These are phyloP conservation scores for Eulithis prunata DNA, from an alignment of 2,888 invertebrate genomes.

Conservation along the genomic window DNA sequence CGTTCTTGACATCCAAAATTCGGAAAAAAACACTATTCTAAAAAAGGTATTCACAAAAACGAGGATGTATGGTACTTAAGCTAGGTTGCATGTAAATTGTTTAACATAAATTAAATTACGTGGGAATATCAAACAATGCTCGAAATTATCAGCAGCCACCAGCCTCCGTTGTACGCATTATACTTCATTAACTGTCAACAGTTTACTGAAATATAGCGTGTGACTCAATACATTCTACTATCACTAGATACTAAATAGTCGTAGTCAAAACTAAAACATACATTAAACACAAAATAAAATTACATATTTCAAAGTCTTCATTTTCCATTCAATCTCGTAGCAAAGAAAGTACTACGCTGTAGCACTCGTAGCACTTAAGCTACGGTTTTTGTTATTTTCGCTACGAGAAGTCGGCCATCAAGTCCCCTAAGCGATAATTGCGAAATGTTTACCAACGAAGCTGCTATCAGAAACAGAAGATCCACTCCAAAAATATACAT, in stretches of 20 bases:
- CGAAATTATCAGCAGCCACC: conserved; percentile 33
- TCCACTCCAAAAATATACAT: no score
- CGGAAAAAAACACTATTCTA: no score
- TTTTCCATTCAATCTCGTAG: background rate
- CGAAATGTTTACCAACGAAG: conserved; percentile 49
- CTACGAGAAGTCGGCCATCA: conserved; percentile 30
- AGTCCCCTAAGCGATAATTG: conserved; percentile 52
- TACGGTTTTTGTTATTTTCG: conserved; percentile 9
- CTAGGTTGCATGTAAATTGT: background rate
- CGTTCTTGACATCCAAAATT: no score
- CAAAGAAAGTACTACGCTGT: background rate
- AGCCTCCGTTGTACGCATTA: conserved; percentile 16
- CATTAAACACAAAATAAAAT: no score
- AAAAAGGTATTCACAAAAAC: no score
- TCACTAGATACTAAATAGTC: no score
- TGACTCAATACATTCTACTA: no score
- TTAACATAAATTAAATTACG: conserved; percentile 26
- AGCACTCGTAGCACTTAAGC: conserved; percentile 6
- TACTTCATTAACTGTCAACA: conserved; percentile 23
- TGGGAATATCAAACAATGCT: conserved; percentile 21
- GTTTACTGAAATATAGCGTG: conserved; percentile 14
- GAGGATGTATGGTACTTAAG: no score
- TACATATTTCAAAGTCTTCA: background rate
- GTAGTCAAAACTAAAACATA: no score
- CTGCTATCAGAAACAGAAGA: conserved; percentile 51